Evolutionary conservation across 2,888 invertebrate species (phyloP), one percentile per base, ranked within the genome.

Genomic region (Pristionchus arcanus): DNA sequence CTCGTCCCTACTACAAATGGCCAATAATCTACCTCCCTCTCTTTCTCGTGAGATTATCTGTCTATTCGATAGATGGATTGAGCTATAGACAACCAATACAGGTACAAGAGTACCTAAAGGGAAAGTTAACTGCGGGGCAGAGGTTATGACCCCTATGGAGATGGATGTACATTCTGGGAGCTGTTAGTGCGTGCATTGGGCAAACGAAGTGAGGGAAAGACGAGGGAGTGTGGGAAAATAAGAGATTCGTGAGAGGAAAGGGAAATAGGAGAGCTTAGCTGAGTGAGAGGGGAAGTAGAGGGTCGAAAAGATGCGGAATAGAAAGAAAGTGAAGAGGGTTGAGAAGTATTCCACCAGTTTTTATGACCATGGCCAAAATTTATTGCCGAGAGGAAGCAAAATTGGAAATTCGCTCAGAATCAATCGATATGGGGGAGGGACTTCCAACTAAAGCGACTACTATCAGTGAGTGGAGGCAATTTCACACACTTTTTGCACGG

Each of bases 181-280:
- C 34, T 74, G 34, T 77, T 21, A 19, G 77, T 77, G 42, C 42
- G 81, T 81, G 81, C 53, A 81, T 53, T 81, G 49, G 28, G n/a
- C 81, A 81, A 49, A 81, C 49, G 74, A 42, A 77, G 74, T 28
- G 53, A 34, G 49, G 9, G 11, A n/a, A 19, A 31, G 42, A 49
- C 15, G 81, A 81, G 81, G 53, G 81, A 81, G 49, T 15, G 42
- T 81, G 81, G 15, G n/a, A 53, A 53, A 81, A 0, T 0, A 21
- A 53, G 81, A 81, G 49, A 53, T 15, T 81, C 19, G 13, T 28
- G 77, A 34, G 37, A 74, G 19, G 15, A 34, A 21, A 49, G 28
- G 49, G 81, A 81, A 81, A 81, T 81, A 81, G 37, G 81, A 81
- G 81, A 81, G 25, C 81, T 81, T 53, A 81, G 81, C 28, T 81